Percentiles rank a stretch among this genome's conserved stretches.
These are phyloP conservation scores for Netelia virgata DNA, from an alignment of 2,888 invertebrate species.

Conservation along the genomic window DNA sequence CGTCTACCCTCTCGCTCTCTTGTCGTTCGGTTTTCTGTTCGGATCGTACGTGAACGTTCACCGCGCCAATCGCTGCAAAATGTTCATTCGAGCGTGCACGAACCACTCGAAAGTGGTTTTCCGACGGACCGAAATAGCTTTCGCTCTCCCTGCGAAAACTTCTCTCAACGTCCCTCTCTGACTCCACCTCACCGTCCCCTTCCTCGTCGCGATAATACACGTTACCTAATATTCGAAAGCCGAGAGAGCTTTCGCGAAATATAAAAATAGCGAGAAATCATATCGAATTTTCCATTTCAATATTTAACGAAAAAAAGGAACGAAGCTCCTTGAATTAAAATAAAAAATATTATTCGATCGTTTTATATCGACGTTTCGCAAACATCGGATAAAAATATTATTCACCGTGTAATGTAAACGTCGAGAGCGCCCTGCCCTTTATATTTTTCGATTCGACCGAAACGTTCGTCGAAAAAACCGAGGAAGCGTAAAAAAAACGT, in stretches of 20 bases:
- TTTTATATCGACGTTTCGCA: not conserved
- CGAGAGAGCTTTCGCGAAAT: constrained; percentile 11
- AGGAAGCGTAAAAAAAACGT: not conserved
- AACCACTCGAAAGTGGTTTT: constrained; percentile 44
- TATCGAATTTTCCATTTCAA: constrained; percentile 13
- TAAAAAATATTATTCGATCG: too few relatives aligned
- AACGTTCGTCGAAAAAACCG: not conserved
- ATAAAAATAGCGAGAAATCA: constrained; percentile 22
- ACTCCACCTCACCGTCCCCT: not conserved
- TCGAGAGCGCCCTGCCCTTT: not conserved
- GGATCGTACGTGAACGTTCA: constrained; percentile 30
- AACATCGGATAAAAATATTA: not conserved
- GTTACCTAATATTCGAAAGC: constrained; percentile 15
- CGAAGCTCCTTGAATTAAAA: too few relatives aligned
- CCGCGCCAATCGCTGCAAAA: constrained; percentile 44
- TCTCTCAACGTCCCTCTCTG: not conserved
- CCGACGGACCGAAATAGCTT: constrained; percentile 28
- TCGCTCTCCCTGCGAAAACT: constrained; percentile 2
- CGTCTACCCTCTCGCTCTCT: not conserved
- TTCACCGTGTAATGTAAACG: not conserved
- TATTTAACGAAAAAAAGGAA: not conserved
- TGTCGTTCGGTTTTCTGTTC: constrained; percentile 12
- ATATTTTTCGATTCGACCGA: not conserved
- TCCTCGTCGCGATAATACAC: constrained; percentile 1
- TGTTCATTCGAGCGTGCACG: constrained; percentile 33